These are phyloP conservation scores for Fukomys damarensis DNA, from an alignment of 2,113 vertebrate species.

Conservation along the genomic window DNA sequence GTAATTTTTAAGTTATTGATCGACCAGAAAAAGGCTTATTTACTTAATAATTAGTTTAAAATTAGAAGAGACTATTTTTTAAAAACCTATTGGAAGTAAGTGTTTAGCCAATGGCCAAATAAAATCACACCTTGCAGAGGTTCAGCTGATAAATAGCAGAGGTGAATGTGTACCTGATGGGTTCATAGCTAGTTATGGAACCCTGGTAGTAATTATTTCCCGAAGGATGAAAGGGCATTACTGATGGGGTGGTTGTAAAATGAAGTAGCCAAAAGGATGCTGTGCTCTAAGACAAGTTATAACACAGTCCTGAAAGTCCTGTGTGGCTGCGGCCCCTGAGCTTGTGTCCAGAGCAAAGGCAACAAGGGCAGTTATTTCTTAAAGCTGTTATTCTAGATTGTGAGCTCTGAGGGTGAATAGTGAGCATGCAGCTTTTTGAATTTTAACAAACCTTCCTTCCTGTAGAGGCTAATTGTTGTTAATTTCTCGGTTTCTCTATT, in stretches of 20 bases:
- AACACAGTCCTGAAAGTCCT: not conserved
- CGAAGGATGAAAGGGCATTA: not conserved
- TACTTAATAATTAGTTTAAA: not conserved
- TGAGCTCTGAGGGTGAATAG: not conserved
- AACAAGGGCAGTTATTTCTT: not conserved
- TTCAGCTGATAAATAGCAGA: not conserved
- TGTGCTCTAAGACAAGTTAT: not conserved
- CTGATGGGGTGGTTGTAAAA: not conserved
- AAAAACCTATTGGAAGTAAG: not conserved
- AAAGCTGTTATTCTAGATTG: not conserved
- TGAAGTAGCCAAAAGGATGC: not conserved
- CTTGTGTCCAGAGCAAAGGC: not conserved
- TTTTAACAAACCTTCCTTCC: not conserved
- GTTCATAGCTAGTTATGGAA: not conserved
- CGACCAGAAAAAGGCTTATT: not conserved
- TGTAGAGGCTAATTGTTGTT: not conserved
- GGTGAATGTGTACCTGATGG: not conserved
- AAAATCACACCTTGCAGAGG: not conserved
- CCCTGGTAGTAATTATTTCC: not conserved
- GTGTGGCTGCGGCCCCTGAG: not conserved
- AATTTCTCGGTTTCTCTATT: constrained; percentile 11
- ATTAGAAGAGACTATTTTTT: not conserved
- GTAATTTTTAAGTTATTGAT: not conserved
- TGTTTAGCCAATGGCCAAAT: constrained; percentile 4
- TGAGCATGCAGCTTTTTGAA: not conserved